Conservation (phyloP, 2,888 invertebrate genomes). For the Caenorhabditis drosophilae region DNA sequence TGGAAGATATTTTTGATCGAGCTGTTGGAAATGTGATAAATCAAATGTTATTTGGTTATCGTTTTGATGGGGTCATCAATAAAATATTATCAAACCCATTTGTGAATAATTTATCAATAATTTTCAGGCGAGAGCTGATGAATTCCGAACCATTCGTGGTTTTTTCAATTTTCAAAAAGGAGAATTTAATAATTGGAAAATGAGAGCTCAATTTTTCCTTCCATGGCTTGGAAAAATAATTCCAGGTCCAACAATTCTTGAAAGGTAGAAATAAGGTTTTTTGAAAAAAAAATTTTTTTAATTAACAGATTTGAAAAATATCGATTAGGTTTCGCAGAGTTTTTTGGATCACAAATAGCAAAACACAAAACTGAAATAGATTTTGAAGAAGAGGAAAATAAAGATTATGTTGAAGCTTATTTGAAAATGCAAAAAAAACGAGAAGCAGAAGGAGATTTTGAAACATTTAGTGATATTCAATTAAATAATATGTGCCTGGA, state of each 20-base stretch:
- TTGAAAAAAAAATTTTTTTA: not conserved
- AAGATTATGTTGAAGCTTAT: conserved; percentile 31
- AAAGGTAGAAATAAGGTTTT: not conserved
- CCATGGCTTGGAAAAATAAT: conserved; percentile 33
- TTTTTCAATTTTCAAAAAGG: conserved; percentile 33
- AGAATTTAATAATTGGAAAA: conserved; percentile 24
- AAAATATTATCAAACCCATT: too few relatives aligned
- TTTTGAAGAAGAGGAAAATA: conserved; percentile 25
- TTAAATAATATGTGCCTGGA: conserved; percentile 34
- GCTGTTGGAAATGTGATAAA: conserved; percentile 46
- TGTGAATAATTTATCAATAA: not conserved
- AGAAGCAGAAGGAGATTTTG: conserved; percentile 16
- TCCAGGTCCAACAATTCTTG: conserved; percentile 30
- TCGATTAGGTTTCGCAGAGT: conserved; percentile 38
- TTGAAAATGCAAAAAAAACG: conserved; percentile 33
- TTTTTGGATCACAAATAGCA: conserved; percentile 39
- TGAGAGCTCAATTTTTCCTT: conserved; percentile 30
- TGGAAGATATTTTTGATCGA: conserved; percentile 23
- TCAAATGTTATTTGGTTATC: conserved; percentile 43
- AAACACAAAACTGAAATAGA: conserved; percentile 30
- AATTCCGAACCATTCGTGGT: conserved; percentile 25
- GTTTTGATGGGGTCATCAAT: conserved; percentile 45
- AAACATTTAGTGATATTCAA: conserved; percentile 26
- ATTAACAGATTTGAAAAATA: conserved; percentile 25
- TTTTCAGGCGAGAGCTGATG: conserved; percentile 20